These are phyloP conservation scores for Trematomus loennbergii DNA, from an alignment of 2,113 vertebrate species.

Conservation along the genomic window DNA sequence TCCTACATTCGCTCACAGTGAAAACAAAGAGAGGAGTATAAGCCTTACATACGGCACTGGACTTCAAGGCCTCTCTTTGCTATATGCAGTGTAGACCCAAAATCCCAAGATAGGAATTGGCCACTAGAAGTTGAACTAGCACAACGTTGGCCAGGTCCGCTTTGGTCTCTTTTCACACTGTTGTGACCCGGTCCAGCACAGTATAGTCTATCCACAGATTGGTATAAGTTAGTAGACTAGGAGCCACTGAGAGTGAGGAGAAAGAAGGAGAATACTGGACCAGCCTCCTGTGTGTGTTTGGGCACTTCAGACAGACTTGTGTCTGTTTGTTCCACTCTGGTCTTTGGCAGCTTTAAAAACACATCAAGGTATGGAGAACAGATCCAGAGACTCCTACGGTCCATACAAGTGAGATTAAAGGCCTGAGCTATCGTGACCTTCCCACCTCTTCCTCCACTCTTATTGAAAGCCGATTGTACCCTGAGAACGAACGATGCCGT, in stretches of 20 bases:
- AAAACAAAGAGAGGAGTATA: conserved; percentile 88
- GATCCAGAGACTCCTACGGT: conserved; percentile 92
- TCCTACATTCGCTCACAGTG: conserved; percentile 96
- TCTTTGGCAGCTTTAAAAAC: conserved; percentile 95
- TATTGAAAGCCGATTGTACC: conserved; percentile 62
- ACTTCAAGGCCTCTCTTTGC: conserved; percentile 19
- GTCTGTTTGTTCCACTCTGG: conserved; percentile 66
- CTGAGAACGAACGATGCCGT: conserved; percentile 81
- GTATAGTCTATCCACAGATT: conserved; percentile 15
- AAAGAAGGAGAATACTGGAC: conserved; percentile 75
- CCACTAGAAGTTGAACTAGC: not conserved
- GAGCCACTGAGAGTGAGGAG: not conserved
- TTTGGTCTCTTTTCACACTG: conserved; percentile 34
- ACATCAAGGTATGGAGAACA: conserved; percentile 87
- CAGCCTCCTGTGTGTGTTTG: conserved; percentile 85
- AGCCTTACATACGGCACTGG: conserved; percentile 38
- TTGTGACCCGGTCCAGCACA: conserved; percentile 23
- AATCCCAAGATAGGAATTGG: conserved; percentile 26
- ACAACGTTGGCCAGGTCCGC: conserved; percentile 11
- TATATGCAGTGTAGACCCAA: conserved; percentile 40
- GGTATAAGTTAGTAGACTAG: not conserved
- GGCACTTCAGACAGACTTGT: conserved; percentile 88
- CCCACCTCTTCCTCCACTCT: conserved; percentile 17
- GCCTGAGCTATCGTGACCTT: conserved; percentile 78
- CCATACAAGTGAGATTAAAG: conserved; percentile 69